phyloP scores from a whole-genome alignment of 2,113 vertebrate species.

The Rhegmatorhina hoffmannsi region DNA sequence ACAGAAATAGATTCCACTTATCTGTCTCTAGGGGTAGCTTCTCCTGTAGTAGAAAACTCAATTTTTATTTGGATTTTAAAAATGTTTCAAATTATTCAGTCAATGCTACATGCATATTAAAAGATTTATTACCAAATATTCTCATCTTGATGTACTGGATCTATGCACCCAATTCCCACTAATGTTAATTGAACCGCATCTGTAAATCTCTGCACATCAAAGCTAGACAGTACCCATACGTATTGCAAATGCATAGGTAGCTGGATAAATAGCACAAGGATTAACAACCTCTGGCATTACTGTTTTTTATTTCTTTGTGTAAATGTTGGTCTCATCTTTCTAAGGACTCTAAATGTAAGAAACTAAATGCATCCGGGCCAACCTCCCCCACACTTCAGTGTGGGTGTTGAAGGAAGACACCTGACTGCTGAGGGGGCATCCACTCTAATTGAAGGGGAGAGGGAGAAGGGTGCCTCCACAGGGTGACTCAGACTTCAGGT shows the following conservation, averaged over 20 bases:
- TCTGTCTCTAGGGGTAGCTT: conserved; percentile 52
- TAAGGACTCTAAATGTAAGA: not conserved
- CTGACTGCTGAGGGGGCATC: not conserved
- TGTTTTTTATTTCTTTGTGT: not conserved
- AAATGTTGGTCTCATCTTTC: not conserved
- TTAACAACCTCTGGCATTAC: not conserved
- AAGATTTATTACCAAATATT: conserved; percentile 60
- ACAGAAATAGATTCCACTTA: conserved; percentile 43
- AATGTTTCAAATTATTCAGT: conserved; percentile 69
- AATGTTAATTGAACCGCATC: not conserved
- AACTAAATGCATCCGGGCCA: not conserved
- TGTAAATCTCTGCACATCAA: conserved; percentile 10
- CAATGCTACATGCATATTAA: conserved; percentile 65
- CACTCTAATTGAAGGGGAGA: not conserved
- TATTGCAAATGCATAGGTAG: conserved; percentile 15
- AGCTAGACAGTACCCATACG: not conserved
- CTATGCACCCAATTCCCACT: conserved; percentile 5
- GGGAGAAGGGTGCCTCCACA: not conserved
- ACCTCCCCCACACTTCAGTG: not conserved
- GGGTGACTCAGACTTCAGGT: conserved; percentile 24
- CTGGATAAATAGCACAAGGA: conserved; percentile 23
- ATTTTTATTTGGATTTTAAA: conserved; percentile 75
- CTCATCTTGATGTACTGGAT: conserved; percentile 45
- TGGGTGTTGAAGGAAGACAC: not conserved
- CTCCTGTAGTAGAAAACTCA: conserved; percentile 62